Base-by-base conservation (phyloP, 1,140 invertebrate species). In the Phocides pigmalion region DNA sequence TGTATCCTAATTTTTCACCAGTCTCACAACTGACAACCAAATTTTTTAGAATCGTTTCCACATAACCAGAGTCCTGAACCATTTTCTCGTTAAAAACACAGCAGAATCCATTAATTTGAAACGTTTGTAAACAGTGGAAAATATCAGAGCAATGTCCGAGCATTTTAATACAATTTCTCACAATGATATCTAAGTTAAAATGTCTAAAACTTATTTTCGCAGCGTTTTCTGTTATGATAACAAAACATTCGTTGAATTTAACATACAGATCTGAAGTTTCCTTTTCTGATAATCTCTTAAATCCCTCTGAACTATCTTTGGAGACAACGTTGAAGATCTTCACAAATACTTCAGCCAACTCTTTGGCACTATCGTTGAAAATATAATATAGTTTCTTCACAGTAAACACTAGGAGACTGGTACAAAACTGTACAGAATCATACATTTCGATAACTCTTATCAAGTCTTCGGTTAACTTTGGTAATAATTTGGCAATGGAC, bases 211-310 rank as follows among this genome's bases (percentile, higher is more conserved):
- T 22, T 3, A 41, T 51, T 44, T 76, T 81, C 0, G 64, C 72
- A 3, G 68, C 62, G 67, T 82, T 87, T 9, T 90, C 86, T 11
- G 66, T 68, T 0, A 89, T 67, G 6, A 84, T 74, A 68, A 78
- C 77, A 0, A 88, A 66, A 62, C 80, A 84, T 17, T 90, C 81
- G 41, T 68, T 85, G 0, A 89, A 71, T 63, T 82, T 88, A 0
- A 65, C 19, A 66, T 84, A 90, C 3, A 89, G 17, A 54, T 81
- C 79, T 8, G 80, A 37, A 3, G 61, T 5, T 6, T 79, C 66
- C 39, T 78, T 74, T 0, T 80, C 76, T 0, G 51, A 50, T 20
- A 86, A 37, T 16, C 66, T 79, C 32, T 79, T 84, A 8, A 82
- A 79, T 0, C 9, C 12, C 12, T 72, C 73, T n/a, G n/a, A n/a